Evolutionary conservation across 2,797 vertebrate species (phyloP).

Genomic region (Scleropages formosus): DNA sequence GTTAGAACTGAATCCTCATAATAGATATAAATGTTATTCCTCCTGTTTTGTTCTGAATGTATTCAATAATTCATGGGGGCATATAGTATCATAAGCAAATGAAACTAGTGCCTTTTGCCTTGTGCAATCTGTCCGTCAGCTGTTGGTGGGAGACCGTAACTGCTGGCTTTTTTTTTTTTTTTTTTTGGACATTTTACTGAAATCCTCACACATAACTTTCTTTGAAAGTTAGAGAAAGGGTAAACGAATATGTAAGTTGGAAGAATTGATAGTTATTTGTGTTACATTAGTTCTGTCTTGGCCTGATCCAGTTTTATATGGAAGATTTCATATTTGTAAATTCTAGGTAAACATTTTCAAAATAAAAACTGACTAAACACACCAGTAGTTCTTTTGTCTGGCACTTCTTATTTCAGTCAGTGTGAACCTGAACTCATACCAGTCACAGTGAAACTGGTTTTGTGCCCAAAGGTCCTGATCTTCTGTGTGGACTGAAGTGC

Average conservation of each 20-base stretch:
- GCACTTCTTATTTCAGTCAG: too few relatives aligned
- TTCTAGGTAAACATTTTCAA: conserved; percentile 55
- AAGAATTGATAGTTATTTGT: conserved; percentile 27
- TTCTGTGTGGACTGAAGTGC: too few relatives aligned
- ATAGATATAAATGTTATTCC: too few relatives aligned
- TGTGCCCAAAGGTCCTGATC: too few relatives aligned
- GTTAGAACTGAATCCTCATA: too few relatives aligned
- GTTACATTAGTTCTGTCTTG: conserved; percentile 25
- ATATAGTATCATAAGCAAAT: neutral
- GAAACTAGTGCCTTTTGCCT: neutral
- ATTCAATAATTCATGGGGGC: neutral
- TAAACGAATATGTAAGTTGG: neutral
- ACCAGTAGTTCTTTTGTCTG: conserved; percentile 1
- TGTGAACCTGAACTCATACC: too few relatives aligned
- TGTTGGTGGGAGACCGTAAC: neutral
- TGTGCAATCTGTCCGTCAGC: neutral
- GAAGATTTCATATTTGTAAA: conserved; percentile 40
- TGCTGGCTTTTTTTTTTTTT: too few relatives aligned
- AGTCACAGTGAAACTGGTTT: too few relatives aligned
- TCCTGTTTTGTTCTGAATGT: neutral
- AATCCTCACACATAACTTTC: neutral
- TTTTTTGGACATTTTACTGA: neutral
- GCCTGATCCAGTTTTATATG: conserved; percentile 37
- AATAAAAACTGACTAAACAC: conserved; percentile 57
- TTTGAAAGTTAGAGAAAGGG: neutral